A percentile compares a stretch with the other conserved stretches of the same genome.
Evolutionary conservation across 2,888 invertebrate species (phyloP).

Genomic region (Drosophila neonasuta): DNA sequence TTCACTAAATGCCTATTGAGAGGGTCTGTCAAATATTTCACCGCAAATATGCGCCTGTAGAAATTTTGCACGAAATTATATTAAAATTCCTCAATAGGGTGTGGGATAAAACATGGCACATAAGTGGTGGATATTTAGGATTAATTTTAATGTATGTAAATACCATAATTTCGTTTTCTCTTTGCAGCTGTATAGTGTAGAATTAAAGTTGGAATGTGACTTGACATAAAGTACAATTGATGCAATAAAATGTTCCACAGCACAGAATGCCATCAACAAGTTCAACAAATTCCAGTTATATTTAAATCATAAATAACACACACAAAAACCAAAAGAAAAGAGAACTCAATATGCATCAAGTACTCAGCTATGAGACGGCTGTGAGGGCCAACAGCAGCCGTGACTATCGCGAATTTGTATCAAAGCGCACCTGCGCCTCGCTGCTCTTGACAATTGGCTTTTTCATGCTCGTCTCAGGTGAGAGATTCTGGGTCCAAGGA

Average conservation of each 20-base stretch:
- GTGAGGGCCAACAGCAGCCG: constrained; percentile 81
- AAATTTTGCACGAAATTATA: constrained; percentile 20
- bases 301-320: constrained; percentile 9
- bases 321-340: constrained; percentile 1
- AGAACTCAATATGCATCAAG: constrained; percentile 80
- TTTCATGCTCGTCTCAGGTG: constrained; percentile 81
- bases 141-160: background rate
- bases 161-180: background rate
- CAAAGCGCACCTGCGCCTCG: constrained; percentile 81
- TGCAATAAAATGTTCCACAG: constrained; percentile 40
- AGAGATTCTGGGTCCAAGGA: constrained; percentile 32
- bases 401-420: constrained; percentile 81
- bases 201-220: constrained; percentile 1
- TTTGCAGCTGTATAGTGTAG: constrained; percentile 23
- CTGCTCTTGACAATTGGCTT: constrained; percentile 81
- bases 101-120: background rate
- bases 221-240: constrained; percentile 37
- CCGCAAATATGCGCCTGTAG: constrained; percentile 16
- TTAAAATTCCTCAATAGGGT: constrained; percentile 9
- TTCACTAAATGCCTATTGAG: constrained; percentile 25
- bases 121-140: background rate
- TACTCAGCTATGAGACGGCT: constrained; percentile 82
- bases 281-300: constrained; percentile 3
- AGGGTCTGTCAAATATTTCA: constrained; percentile 23
- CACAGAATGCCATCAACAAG: constrained; percentile 8